A percentile compares a stretch with the other conserved stretches of the same genome.
phyloP scores from a whole-genome alignment of 2,797 vertebrate genomes.

The Tadarida brasiliensis region DNA sequence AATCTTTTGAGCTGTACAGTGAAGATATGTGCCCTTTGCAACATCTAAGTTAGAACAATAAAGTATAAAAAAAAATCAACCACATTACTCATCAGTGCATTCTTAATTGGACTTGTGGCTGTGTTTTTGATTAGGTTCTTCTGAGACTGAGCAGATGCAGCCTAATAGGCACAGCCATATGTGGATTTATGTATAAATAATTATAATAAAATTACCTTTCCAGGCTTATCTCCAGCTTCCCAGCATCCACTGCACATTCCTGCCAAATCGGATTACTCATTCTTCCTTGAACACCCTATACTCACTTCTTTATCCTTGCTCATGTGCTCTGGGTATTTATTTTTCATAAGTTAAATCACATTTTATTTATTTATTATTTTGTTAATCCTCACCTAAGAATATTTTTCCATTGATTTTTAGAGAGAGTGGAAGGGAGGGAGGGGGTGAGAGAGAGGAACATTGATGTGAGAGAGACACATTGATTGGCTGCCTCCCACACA shows the following conservation, averaged over 20 bases:
- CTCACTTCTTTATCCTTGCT: conserved; percentile 12
- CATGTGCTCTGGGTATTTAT: conserved; percentile 14
- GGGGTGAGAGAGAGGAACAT: no score
- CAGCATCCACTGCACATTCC: neutral
- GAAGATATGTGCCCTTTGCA: neutral
- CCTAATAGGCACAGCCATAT: neutral
- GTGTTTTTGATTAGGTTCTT: conserved; percentile 14
- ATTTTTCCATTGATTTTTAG: no score
- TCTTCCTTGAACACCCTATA: neutral
- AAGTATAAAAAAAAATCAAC: neutral
- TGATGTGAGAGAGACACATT: no score
- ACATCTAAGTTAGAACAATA: neutral
- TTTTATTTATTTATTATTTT: no score
- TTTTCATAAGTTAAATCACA: conserved; percentile 20
- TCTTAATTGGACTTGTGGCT: neutral
- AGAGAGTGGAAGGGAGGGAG: no score
- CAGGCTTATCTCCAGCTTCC: neutral
- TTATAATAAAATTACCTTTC: conserved; percentile 46
- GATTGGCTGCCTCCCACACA: no score
- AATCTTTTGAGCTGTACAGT: neutral
- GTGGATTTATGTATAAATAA: conserved; percentile 20
- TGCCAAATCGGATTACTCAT: conserved; percentile 20
- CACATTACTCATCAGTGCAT: neutral
- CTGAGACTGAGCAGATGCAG: conserved; percentile 36
- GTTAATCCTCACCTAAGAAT: no score